Evolutionary conservation across 1,140 invertebrate genomes (phyloP), one percentile per base, ranked within the genome.

Genomic region (Choristoneura fumiferana): DNA sequence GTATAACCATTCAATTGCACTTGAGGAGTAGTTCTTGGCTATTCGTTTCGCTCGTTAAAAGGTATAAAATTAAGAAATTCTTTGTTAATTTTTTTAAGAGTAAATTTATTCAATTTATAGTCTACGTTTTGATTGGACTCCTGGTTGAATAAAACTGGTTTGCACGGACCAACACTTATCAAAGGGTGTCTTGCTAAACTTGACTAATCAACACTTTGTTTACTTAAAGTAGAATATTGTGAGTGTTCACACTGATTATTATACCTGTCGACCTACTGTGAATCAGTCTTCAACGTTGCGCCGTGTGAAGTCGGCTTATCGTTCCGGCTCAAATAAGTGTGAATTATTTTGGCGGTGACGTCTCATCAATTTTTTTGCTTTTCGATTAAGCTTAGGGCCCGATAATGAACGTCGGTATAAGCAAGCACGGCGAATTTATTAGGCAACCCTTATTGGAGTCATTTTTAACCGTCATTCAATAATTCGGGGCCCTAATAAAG

Each of bases 311-410:
- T 5, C 49, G 13, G 22, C 49, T 37, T 54, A 43, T 43, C 52
- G 63, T 60, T 49, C 22, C 54, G 55, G 38, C 55, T 63, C 56
- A 58, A 68, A 63, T 45, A 65, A 70, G 66, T 67, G 65, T 71
- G 73, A 78, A 71, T 74, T 71, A 71, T 76, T 76, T 71, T 68
- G 17, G 62, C 66, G 36, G 65, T 70, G 70, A 73, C 63, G 65
- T 74, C 65, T 67, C 69, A 72, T 76, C 66, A 75, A 71, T 72
- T 78, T 76, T n/a, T 71, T 74, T 67, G 60, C 62, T 68, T 73
- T 76, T 74, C 69, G 64, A 76, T 78, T 78, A 78, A 71, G 66
- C 54, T 66, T 69, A 66, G 65, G 60, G 61, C 59, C 66, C 45
- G 69, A 65, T 76, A 78, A 78, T 76, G 63, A 73, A 69, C 45